phyloP scores from a whole-genome alignment of 2,797 vertebrate species.

The Chaenodraco wilsoni region DNA sequence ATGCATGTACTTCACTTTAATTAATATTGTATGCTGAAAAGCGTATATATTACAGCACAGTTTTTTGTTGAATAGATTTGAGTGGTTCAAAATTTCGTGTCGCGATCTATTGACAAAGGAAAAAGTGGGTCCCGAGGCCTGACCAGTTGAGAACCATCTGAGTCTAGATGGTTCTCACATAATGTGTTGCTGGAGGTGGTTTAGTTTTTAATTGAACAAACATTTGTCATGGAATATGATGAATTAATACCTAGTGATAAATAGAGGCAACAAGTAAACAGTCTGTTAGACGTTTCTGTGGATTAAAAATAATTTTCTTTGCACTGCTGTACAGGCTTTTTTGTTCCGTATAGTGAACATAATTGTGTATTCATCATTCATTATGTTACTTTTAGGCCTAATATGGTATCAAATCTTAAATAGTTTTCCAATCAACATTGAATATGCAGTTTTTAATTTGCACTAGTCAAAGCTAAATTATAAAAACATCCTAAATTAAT shows the following conservation, averaged over 20 bases:
- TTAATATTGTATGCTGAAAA: too few species aligned
- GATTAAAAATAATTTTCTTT: slow-evolving; percentile 3
- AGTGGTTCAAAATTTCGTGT: too few species aligned
- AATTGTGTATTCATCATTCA: not conserved
- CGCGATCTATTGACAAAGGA: too few species aligned
- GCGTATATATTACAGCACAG: too few species aligned
- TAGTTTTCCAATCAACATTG: not conserved
- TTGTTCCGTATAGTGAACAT: not conserved
- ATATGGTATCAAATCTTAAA: not conserved
- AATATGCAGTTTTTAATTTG: not conserved
- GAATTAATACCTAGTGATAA: not conserved
- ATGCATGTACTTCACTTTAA: too few species aligned
- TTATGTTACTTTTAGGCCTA: not conserved
- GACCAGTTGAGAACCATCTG: too few species aligned
- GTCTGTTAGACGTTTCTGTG: not conserved
- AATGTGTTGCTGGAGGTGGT: slow-evolving; percentile 1
- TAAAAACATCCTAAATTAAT: not conserved
- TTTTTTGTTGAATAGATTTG: too few species aligned
- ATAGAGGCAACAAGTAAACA: not conserved
- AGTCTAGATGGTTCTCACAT: not conserved
- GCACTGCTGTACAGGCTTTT: not conserved
- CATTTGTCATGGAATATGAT: slow-evolving; percentile 1
- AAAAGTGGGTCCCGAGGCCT: too few species aligned
- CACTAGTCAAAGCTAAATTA: not conserved
- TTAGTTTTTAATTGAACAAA: slow-evolving; percentile 14